Percentiles rank a stretch among this genome's conserved stretches.
Conservation (phyloP, 2,113 vertebrate genomes). For the Chrysochloris asiatica region DNA sequence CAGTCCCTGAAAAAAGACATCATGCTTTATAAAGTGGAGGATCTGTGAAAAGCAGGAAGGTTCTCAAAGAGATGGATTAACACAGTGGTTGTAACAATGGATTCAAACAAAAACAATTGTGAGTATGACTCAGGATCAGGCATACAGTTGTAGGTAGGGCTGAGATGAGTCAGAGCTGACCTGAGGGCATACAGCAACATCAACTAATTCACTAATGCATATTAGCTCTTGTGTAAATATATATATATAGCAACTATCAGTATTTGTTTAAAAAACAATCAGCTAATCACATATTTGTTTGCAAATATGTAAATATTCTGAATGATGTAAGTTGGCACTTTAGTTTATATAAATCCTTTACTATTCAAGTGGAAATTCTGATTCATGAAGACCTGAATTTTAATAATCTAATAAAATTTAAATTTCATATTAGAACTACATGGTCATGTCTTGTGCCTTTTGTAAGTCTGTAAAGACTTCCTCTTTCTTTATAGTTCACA, state of each 20-base stretch:
- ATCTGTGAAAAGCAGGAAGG: too few relatives aligned
- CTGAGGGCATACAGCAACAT: too few relatives aligned
- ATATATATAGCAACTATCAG: background rate
- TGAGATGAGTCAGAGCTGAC: too few relatives aligned
- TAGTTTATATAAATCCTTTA: conserved; percentile 23
- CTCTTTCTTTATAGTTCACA: conserved; percentile 12
- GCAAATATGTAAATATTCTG: too few relatives aligned
- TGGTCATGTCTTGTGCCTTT: conserved; percentile 16
- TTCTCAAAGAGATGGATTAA: too few relatives aligned
- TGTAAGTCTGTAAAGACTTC: conserved; percentile 57
- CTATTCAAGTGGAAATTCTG: background rate
- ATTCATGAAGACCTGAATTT: conserved; percentile 38
- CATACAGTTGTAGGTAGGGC: too few relatives aligned
- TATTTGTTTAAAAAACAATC: background rate
- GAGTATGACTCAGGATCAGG: too few relatives aligned
- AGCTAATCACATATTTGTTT: background rate
- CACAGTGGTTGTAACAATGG: too few relatives aligned
- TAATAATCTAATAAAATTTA: conserved; percentile 56
- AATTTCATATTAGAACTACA: background rate
- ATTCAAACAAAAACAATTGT: too few relatives aligned
- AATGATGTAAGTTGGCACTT: background rate
- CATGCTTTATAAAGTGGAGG: too few relatives aligned
- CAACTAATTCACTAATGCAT: accelerated
- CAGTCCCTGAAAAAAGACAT: too few relatives aligned
- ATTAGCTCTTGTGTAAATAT: accelerated